phyloP scores from a whole-genome alignment of 1,140 invertebrate genomes.

The Temnothorax longispinosus region DNA sequence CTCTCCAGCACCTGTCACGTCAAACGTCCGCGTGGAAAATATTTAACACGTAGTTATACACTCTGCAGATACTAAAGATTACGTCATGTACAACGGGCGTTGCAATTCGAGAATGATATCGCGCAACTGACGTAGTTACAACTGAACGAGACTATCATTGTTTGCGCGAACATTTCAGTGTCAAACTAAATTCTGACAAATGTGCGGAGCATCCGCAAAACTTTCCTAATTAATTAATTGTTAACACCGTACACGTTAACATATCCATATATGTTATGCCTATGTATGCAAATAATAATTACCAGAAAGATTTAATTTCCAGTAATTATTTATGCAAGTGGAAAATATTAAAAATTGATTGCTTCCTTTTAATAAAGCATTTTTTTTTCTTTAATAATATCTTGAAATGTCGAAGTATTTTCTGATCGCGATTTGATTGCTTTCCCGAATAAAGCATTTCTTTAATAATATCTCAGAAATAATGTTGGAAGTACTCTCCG shows the following conservation, averaged over 20 bases:
- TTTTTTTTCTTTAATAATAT: background rate
- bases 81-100: background rate
- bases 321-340: background rate
- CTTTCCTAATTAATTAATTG: constrained; percentile 23
- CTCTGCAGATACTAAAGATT: background rate
- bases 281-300: too few relatives aligned
- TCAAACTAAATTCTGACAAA: constrained; percentile 11
- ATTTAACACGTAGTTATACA: background rate
- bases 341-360: constrained; percentile 2
- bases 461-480: background rate
- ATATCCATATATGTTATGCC: background rate
- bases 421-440: background rate
- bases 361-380: background rate
- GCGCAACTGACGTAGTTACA: constrained; percentile 3
- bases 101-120: background rate
- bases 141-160: background rate
- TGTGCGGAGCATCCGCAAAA: background rate
- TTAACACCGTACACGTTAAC: background rate
- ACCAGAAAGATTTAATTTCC: background rate
- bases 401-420: background rate
- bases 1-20: background rate
- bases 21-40: background rate
- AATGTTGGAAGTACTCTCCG: background rate
- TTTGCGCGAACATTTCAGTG: background rate
- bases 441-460: background rate